Conservation (phyloP, 2,113 vertebrate genomes). For the Uria lomvia region DNA sequence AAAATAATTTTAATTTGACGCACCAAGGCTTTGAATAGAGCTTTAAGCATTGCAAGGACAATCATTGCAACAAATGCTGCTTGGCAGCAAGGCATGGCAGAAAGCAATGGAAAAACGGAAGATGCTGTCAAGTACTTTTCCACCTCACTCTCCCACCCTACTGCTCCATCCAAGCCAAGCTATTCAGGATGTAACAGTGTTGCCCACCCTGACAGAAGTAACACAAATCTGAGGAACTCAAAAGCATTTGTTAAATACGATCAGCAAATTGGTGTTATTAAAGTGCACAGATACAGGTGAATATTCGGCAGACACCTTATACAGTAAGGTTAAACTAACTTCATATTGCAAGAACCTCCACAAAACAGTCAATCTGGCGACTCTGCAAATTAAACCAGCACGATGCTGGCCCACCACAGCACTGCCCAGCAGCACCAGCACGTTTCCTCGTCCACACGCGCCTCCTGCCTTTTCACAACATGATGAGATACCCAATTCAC, state of each 20-base stretch:
- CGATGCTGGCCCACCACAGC: not conserved
- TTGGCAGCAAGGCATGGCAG: not conserved
- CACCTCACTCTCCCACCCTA: not conserved
- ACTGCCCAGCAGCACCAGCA: not conserved
- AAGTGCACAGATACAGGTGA: not conserved
- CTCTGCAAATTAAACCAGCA: not conserved
- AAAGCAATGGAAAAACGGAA: not conserved
- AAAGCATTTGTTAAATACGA: not conserved
- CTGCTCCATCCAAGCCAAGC: not conserved
- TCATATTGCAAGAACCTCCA: rapidly evolving
- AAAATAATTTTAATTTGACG: not conserved
- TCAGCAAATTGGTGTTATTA: not conserved
- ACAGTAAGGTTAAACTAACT: not conserved
- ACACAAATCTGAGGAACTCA: not conserved
- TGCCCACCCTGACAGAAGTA: not conserved
- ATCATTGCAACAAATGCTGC: not conserved
- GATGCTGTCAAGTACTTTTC: not conserved
- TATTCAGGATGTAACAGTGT: not conserved
- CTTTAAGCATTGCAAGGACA: not conserved
- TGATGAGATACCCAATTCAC: not conserved
- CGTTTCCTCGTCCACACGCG: not conserved
- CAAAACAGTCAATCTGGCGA: not conserved
- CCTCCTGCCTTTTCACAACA: not conserved
- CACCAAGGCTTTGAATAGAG: not conserved
- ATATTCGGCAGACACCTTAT: not conserved